These are phyloP conservation scores for Drosophila quadrilineata DNA, from an alignment of 1,140 invertebrate species.

Conservation along the genomic window DNA sequence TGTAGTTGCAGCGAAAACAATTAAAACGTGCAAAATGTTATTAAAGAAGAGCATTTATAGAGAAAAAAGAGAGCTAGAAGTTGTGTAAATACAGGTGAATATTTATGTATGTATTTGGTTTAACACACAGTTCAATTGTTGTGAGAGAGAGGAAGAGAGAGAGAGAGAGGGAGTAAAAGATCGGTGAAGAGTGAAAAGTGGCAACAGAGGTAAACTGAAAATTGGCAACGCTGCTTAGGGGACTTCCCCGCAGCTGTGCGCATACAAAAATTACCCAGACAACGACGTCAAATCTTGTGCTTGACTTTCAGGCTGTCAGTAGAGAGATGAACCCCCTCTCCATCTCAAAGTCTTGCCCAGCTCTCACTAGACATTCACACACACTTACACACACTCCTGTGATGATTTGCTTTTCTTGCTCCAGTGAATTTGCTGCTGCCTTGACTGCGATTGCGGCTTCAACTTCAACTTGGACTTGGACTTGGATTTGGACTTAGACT, in stretches of 20 bases:
- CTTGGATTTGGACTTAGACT: slow-evolving; percentile 49
- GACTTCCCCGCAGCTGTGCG: slow-evolving; percentile 32
- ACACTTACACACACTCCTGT: slow-evolving; percentile 18
- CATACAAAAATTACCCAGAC: slow-evolving; percentile 42
- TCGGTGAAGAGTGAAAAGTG: neutral
- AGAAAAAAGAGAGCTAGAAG: slow-evolving; percentile 20
- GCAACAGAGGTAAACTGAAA: neutral
- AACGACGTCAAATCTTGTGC: slow-evolving; percentile 61
- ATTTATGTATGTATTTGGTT: slow-evolving; percentile 10
- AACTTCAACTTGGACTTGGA: neutral
- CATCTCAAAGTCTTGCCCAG: neutral
- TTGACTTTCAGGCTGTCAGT: slow-evolving; percentile 54
- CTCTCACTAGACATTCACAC: neutral
- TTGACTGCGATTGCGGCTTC: slow-evolving; percentile 3
- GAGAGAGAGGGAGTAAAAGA: neutral
- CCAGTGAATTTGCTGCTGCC: slow-evolving; percentile 48
- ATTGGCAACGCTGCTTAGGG: slow-evolving; percentile 5
- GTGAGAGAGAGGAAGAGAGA: neutral
- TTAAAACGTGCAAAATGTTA: slow-evolving; percentile 38
- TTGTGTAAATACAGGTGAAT: slow-evolving; percentile 9
- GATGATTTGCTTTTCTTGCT: slow-evolving; percentile 53
- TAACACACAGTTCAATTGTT: slow-evolving; percentile 30
- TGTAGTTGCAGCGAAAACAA: slow-evolving; percentile 24
- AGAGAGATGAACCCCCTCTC: slow-evolving; percentile 34
- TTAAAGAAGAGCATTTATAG: slow-evolving; percentile 16